Base-by-base conservation (phyloP, 2,797 vertebrate species). In the Paedocypris micromegethes region DNA sequence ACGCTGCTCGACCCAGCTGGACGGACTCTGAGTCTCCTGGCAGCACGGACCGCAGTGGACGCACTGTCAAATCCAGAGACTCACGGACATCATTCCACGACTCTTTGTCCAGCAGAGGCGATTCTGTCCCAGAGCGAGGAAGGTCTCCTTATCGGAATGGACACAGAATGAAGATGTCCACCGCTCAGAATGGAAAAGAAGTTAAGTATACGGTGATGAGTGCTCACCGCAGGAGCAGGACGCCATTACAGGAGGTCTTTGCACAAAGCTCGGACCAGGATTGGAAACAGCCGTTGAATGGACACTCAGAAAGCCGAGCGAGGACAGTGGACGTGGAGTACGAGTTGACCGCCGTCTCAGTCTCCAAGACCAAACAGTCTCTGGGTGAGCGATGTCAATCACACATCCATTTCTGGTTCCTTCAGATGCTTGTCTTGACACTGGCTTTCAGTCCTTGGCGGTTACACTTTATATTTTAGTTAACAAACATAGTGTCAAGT, bases 301-400 rank as follows among this genome's bases (percentile, higher is more conserved):
- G 83, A 79, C 79, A 79, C 52, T 50, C 68, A 37, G 79, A 82
- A n/a, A 80, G 75, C 66, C 77, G 84, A 4, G 46, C 66, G 43
- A 76, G 55, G 59, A 50, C 68, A 38, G 50, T 66, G 40, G 51
- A 62, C 3, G 80, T 87, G 55, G 88, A 92, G 64, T 90, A 87
- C 74, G 89, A 85, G 60, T 82, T 94, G 77, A 81, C 83, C 50
- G 92, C 88, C 0, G 82, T 98, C 75, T 90, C 83, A 0, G 89
- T 98, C 68, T 92, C 93, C 68, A 98, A 98, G 83, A 87, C 87
- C 80, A 95, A 94, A 80, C 94, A 92, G 72, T 97, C 95, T 0
- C 85, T 98, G 59, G 96, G 95, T 98, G 80, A 86, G 92, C 78
- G 51, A 7, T 38, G 48, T 4, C 9, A 23, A 23, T 23, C 23